These are phyloP conservation scores for Amphiprion ocellaris DNA, from an alignment of 2,113 vertebrate species.

Conservation along the genomic window DNA sequence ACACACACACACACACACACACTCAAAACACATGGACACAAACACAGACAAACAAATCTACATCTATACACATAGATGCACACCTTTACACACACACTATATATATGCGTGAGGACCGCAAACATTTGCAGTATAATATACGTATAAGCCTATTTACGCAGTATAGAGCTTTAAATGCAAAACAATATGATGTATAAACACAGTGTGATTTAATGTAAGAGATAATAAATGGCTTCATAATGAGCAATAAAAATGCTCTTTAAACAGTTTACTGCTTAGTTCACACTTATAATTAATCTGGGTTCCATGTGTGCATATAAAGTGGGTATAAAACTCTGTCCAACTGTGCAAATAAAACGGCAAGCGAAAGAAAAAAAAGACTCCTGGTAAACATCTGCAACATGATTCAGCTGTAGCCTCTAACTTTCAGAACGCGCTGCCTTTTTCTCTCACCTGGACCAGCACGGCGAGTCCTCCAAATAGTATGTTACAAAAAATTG, in stretches of 20 bases:
- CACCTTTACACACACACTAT: not conserved
- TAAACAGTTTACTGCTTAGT: conserved; percentile 81
- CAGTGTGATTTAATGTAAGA: conserved; percentile 75
- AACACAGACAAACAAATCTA: conserved; percentile 30
- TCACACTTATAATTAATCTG: conserved; percentile 81
- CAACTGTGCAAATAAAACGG: conserved; percentile 53
- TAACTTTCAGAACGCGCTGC: conserved; percentile 38
- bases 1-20: conserved; percentile 3
- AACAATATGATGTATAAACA: conserved; percentile 71
- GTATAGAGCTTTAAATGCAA: conserved; percentile 67
- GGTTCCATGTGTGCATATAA: conserved; percentile 75
- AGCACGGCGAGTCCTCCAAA: conserved; percentile 34
- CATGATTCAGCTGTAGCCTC: conserved; percentile 56
- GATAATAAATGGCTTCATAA: conserved; percentile 80
- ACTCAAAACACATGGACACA: conserved; percentile 13
- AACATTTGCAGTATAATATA: conserved; percentile 60
- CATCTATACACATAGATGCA: conserved; percentile 11
- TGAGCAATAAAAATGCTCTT: conserved; percentile 79
- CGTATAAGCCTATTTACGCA: conserved; percentile 60
- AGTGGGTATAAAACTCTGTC: conserved; percentile 66
- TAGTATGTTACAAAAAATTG: conserved; percentile 55
- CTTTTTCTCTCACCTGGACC: conserved; percentile 39
- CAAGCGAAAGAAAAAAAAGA: conserved; percentile 59
- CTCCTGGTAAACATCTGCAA: conserved; percentile 68
- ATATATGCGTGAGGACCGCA: conserved; percentile 19